Evolutionary conservation across 2,888 invertebrate species (phyloP).

Genomic region (Callyntrura guangdongensis): DNA sequence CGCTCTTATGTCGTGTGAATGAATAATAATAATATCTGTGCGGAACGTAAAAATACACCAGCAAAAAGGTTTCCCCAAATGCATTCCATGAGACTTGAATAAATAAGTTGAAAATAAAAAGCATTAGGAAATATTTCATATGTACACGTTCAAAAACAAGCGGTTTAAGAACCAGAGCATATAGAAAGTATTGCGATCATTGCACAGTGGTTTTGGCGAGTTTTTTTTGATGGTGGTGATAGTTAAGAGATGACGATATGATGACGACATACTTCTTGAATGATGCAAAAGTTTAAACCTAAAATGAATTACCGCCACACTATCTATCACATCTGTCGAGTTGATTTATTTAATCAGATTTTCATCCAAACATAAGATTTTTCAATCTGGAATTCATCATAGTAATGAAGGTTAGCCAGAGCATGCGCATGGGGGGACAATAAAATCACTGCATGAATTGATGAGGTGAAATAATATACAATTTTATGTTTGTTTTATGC

Average conservation of each 20-base stretch:
- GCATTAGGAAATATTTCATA: background rate
- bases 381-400: constrained; percentile 79
- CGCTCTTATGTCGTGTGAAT: background rate
- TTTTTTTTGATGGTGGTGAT: background rate
- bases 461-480: background rate
- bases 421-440: constrained; percentile 32
- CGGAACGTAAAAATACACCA: background rate
- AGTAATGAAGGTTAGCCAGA: constrained; percentile 19
- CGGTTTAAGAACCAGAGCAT: too few relatives aligned
- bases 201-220: background rate
- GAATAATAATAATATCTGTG: background rate
- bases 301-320: constrained; percentile 38
- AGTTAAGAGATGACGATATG: background rate
- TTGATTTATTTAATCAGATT: constrained; percentile 77
- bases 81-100: background rate
- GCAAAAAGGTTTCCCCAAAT: constrained; percentile 13
- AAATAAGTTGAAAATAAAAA: background rate
- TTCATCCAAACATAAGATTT: constrained; percentile 75
- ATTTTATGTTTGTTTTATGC: background rate
- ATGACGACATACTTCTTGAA: constrained; percentile 1
- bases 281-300: constrained; percentile 25
- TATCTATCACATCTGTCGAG: constrained; percentile 62
- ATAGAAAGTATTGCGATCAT: background rate
- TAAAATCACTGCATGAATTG: background rate
- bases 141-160: background rate